Evolutionary conservation across 1,140 invertebrate species (phyloP), one percentile per base, ranked within the genome.

Genomic region (Helicoverpa armigera): DNA sequence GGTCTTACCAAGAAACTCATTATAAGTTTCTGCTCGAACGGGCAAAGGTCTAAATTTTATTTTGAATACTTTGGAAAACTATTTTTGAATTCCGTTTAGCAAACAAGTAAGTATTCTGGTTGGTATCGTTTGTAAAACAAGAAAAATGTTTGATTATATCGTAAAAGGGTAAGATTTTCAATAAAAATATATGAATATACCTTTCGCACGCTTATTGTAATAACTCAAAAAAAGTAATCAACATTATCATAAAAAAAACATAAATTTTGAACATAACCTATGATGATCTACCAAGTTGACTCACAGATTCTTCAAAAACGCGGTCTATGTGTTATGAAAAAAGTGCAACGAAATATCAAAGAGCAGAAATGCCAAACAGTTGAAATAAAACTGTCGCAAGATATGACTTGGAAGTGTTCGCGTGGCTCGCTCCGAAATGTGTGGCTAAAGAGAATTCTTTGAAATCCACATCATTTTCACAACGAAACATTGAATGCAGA

Each of bases 1-100:
- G 73, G 58, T 75, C 50, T 58, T 51, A 51, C 43, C 73, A 16
- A 75, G 73, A 75, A 75, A 75, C 73, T 75, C 73, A 51, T 75
- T 75, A 75, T 75, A 75, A 75, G 53, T 75, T 75, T 60, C 58
- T 16, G 58, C 58, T 63, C 11, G 14, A 58, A 61, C 43, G 16
- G 58, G 16, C 58, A 61, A 75, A 75, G 73, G 58, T 56, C 53
- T 56, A 58, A 56, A 73, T 73, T 75, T 75, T 61, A 61, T 75
- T 75, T 75, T 75, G 43, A 61, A 75, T 75, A 73, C 53, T 43
- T 75, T 61, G 16, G 31, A 12, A 0, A 74, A 74, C 53, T 74
- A 60, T 58, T 35, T 74, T 31, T 58, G n/a, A 50, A 16, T 18
- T 48, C 43, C 50, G 18, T 69, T 43, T 50, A 4, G 18, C 14